Conservation (phyloP, 2,113 vertebrate species). For the Chascanopsetta lugubris region DNA sequence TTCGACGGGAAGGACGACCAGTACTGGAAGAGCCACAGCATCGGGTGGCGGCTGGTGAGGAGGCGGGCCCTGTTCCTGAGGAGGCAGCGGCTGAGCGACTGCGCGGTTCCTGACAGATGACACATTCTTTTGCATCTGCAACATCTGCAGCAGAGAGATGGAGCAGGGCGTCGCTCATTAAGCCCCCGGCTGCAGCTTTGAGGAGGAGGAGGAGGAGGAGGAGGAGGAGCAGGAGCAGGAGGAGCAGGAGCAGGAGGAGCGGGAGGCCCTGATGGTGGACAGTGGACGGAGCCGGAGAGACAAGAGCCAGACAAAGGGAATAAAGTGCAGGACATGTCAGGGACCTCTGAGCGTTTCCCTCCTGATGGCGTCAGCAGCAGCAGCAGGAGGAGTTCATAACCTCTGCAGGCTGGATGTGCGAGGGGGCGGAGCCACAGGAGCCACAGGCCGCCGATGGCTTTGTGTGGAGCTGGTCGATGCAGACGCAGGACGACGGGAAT, state of each 20-base stretch:
- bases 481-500: conserved; percentile 21
- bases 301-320: conserved; percentile 8
- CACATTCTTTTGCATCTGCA: too few relatives aligned
- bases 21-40: conserved; percentile 80
- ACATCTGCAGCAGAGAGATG: too few relatives aligned
- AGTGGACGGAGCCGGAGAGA: conserved; percentile 12
- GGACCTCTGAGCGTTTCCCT: conserved; percentile 51
- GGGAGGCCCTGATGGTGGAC: conserved; percentile 25
- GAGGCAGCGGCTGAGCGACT: conserved; percentile 92
- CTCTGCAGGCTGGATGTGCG: conserved; percentile 34
- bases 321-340: conserved; percentile 36
- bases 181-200: conserved; percentile 62
- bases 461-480: conserved; percentile 29
- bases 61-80: conserved; percentile 90
- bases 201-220: too few relatives aligned
- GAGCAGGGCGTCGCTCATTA: too few relatives aligned
- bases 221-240: too few relatives aligned
- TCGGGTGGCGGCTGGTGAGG: conserved; percentile 89
- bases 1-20: conserved; percentile 32
- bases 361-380: conserved; percentile 15
- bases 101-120: too few relatives aligned
- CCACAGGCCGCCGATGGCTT: conserved; percentile 51
- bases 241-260: too few relatives aligned
- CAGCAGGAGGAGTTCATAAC: conserved; percentile 46
- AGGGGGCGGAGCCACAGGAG: conserved; percentile 59